Conservation (phyloP, 2,113 vertebrate species). For the Opisthocomus hoazin region DNA sequence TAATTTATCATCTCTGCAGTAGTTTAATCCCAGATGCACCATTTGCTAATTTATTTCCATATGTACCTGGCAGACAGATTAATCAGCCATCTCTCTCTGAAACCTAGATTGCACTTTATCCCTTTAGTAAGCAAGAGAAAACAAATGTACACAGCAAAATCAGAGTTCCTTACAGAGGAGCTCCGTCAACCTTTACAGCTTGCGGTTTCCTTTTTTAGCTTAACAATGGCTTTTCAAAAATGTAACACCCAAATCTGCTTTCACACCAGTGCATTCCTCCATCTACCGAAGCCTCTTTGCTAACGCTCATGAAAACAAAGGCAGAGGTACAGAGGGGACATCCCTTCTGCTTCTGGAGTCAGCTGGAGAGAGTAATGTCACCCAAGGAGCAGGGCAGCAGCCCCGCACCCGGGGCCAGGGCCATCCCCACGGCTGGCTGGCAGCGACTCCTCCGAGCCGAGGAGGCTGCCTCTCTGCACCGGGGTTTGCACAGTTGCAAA, state of each 20-base stretch:
- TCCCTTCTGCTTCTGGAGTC: background rate
- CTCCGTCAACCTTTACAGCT: background rate
- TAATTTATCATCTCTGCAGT: conserved; percentile 77
- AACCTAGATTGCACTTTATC: conserved; percentile 65
- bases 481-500: background rate
- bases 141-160: conserved; percentile 51
- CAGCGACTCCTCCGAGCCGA: background rate
- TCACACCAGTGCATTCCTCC: background rate
- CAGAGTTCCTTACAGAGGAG: conserved; percentile 39
- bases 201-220: background rate
- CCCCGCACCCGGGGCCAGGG: background rate
- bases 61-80: conserved; percentile 79
- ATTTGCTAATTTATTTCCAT: conserved; percentile 83
- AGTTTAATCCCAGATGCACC: conserved; percentile 72
- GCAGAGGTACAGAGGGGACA: background rate
- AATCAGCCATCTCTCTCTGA: conserved; percentile 73
- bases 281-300: background rate
- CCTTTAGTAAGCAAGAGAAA: conserved; percentile 61
- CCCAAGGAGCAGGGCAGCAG: background rate
- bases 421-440: background rate
- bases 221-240: conserved; percentile 28
- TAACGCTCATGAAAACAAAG: background rate
- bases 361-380: background rate
- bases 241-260: background rate
- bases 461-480: background rate